A percentile compares a stretch with the other conserved stretches of the same genome.
Conservation (phyloP, 2,113 vertebrate genomes). For the Grammomys dolichurus region DNA sequence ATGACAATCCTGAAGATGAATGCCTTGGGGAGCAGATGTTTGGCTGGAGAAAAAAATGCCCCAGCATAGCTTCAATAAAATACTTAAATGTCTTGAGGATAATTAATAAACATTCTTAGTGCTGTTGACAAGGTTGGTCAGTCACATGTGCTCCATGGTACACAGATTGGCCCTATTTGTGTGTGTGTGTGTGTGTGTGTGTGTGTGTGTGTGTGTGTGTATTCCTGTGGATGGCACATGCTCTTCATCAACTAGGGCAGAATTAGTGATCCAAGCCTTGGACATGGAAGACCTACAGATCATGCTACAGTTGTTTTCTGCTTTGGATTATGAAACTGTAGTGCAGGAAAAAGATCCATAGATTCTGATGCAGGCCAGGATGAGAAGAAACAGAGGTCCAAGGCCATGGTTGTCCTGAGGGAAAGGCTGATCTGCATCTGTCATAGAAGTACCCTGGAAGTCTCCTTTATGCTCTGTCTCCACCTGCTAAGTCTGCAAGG, state of each 20-base stretch:
- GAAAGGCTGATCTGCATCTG: no score
- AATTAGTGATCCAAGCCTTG: background rate
- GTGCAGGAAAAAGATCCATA: background rate
- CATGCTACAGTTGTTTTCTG: background rate
- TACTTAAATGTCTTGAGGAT: background rate
- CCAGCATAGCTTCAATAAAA: background rate
- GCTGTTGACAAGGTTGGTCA: background rate
- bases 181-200: background rate
- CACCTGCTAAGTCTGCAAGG: background rate
- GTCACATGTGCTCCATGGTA: background rate
- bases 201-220: no score
- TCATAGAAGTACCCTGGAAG: background rate
- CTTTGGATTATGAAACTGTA: background rate
- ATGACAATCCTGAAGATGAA: background rate
- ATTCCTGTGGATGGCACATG: accelerated
- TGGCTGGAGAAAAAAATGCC: background rate
- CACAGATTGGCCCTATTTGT: no score
- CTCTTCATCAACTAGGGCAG: background rate
- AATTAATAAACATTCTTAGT: background rate
- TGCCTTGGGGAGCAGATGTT: background rate
- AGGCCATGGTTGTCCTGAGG: background rate
- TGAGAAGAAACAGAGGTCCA: background rate
- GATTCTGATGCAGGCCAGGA: background rate
- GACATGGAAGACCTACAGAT: background rate
- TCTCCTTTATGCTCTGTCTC: background rate